These are phyloP conservation scores for Emydoidea blandingii DNA, from an alignment of 2,797 vertebrate species.

Conservation along the genomic window DNA sequence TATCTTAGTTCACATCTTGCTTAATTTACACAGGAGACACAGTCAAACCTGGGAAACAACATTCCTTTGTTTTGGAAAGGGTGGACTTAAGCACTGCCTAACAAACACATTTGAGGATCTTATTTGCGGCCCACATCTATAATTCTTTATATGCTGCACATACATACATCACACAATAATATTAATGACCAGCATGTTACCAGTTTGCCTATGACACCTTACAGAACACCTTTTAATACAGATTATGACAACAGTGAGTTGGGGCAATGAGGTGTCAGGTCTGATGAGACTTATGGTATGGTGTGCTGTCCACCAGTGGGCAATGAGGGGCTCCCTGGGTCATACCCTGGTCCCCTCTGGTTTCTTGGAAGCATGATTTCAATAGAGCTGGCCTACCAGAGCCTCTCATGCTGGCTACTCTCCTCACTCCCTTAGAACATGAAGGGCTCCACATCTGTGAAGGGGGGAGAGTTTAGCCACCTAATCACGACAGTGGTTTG, in stretches of 20 bases:
- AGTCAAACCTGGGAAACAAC: background rate
- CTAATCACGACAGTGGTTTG: background rate
- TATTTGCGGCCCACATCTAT: background rate
- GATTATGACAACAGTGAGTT: no score
- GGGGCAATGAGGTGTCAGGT: no score
- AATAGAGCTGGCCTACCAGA: background rate
- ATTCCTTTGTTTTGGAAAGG: background rate
- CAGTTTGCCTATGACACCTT: no score
- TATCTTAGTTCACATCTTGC: no score
- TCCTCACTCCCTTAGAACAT: background rate
- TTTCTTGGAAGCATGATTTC: background rate
- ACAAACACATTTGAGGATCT: background rate
- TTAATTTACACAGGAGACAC: no score
- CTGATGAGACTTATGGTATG: no score
- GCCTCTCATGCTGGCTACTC: background rate
- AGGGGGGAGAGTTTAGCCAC: background rate
- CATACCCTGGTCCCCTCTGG: background rate
- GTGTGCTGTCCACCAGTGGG: no score
- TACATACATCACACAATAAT: background rate
- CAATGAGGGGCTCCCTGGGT: background rate
- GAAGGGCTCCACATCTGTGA: background rate
- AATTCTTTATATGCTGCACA: background rate
- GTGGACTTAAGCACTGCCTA: background rate
- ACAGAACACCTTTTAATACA: no score
- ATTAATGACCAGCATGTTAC: no score